phyloP scores from a whole-genome alignment of 2,113 vertebrate species.

The Pomatostomus ruficeps region DNA sequence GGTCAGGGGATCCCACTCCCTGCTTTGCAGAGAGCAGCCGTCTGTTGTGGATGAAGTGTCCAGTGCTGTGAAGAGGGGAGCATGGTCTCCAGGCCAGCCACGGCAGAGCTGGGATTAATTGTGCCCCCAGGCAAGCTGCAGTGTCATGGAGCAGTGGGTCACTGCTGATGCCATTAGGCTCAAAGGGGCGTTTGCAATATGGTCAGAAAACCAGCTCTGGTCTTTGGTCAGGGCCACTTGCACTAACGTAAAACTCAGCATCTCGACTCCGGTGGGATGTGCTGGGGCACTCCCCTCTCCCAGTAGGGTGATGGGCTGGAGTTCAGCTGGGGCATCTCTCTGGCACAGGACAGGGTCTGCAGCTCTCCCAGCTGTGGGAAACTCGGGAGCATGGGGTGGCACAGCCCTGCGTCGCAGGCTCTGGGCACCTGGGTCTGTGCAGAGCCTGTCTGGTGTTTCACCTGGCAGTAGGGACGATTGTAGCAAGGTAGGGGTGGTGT shows the following conservation, averaged over 20 bases:
- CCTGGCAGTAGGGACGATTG: not conserved
- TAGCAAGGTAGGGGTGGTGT: not conserved
- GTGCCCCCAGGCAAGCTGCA: not conserved
- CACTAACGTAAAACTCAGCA: not conserved
- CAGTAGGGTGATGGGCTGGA: not conserved
- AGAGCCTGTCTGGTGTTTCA: not conserved
- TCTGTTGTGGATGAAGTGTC: not conserved
- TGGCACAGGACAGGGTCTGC: not conserved
- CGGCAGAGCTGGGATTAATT: not conserved
- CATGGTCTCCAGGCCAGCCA: accelerated
- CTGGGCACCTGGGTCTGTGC: accelerated
- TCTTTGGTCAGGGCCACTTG: not conserved
- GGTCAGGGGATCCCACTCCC: not conserved
- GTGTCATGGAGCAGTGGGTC: not conserved
- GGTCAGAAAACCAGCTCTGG: not conserved
- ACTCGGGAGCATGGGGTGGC: too few relatives aligned
- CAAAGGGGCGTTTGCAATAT: not conserved
- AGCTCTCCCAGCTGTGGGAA: not conserved
- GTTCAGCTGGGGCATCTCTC: not conserved
- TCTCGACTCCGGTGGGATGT: not conserved
- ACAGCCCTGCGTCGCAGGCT: not conserved
- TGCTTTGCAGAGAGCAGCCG: not conserved
- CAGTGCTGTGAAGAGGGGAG: not conserved
- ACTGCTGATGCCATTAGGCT: not conserved
- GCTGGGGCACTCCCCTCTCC: not conserved